A percentile compares a stretch with the other conserved stretches of the same genome.
Evolutionary conservation across 1,140 invertebrate species (phyloP).

Genomic region (Cydia fagiglandana): DNA sequence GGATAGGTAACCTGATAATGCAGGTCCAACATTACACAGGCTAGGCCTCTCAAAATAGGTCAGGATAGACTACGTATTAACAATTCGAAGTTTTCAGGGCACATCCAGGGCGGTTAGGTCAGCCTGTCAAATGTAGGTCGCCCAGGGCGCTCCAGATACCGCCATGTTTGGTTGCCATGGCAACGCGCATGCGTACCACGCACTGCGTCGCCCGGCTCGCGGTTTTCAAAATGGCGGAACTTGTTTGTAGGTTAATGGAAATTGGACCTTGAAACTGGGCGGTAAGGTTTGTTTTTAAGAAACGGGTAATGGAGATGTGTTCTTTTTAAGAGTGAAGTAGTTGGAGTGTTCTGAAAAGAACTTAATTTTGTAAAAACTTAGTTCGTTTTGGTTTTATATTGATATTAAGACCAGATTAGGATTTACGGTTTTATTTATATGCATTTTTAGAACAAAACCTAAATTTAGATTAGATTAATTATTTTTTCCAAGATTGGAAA

Average conservation of each 20-base stretch:
- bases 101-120: constrained; percentile 9
- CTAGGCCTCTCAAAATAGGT: not conserved
- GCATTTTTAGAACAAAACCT: no score
- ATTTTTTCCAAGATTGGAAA: no score
- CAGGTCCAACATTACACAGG: no score
- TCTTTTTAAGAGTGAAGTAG: not conserved
- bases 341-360: not conserved
- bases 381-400: no score
- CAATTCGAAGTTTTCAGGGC: constrained; percentile 4
- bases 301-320: not conserved
- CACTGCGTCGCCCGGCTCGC: not conserved
- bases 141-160: not conserved
- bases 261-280: not conserved
- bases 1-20: no score
- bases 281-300: not conserved
- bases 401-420: no score
- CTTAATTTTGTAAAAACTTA: not conserved
- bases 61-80: constrained; percentile 10
- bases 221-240: not conserved
- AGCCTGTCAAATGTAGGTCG: constrained; percentile 13
- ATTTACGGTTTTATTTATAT: no score
- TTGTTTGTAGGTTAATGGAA: not conserved
- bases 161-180: not conserved
- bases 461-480: no score
- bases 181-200: not conserved